These are phyloP conservation scores for Coluber constrictor DNA, from an alignment of 2,797 vertebrate species.

Conservation along the genomic window DNA sequence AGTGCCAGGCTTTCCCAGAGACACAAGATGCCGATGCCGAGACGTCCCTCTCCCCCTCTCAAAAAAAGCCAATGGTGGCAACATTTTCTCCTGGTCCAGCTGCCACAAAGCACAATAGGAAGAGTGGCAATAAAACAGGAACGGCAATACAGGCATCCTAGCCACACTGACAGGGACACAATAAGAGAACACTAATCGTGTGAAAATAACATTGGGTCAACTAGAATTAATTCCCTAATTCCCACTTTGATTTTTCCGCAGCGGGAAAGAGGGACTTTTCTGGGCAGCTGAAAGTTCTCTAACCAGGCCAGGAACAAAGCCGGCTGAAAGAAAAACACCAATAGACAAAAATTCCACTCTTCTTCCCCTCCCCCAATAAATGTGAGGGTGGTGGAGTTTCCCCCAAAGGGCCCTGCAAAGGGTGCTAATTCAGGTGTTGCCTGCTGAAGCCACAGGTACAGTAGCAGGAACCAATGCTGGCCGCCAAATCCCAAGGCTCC, in stretches of 20 bases:
- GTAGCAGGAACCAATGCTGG: conserved; percentile 9
- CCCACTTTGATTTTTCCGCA: not conserved
- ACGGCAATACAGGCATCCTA: not conserved
- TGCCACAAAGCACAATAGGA: not conserved
- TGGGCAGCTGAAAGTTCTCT: not conserved
- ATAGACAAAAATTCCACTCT: not conserved
- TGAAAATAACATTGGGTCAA: not conserved
- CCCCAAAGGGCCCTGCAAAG: conserved; percentile 21
- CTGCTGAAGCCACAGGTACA: not conserved
- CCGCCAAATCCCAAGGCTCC: not conserved
- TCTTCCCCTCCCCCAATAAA: conserved; percentile 4
- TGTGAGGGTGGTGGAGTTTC: not conserved
- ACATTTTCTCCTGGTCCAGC: not conserved
- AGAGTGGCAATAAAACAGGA: not conserved
- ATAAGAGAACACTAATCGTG: not conserved
- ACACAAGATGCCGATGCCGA: not conserved
- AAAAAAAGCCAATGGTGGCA: not conserved
- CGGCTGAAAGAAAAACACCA: accelerated
- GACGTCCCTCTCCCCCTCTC: not conserved
- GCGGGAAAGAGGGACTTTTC: not conserved
- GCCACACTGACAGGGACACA: not conserved
- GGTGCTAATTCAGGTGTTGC: conserved; percentile 50
- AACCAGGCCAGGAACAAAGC: not conserved
- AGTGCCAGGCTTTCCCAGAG: not conserved
- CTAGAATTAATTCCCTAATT: not conserved